Conservation (phyloP, 2,888 invertebrate genomes). For the Tipula vernalis region DNA sequence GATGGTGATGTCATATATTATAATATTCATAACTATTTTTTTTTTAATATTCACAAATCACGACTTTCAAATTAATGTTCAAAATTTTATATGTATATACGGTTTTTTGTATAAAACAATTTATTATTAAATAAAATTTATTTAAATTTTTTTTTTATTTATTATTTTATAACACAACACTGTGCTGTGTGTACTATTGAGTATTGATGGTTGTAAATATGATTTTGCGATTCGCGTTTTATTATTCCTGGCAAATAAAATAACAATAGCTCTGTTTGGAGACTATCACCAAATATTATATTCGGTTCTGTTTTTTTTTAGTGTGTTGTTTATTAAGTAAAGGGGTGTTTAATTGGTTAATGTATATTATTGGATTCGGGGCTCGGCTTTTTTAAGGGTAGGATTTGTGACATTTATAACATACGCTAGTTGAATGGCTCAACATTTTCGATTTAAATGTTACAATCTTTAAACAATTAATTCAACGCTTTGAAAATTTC, state of each 20-base stretch:
- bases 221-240: not conserved
- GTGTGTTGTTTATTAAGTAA: not conserved
- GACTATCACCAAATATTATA: not conserved
- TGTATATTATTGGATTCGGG: not conserved
- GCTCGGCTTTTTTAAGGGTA: not conserved
- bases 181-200: not conserved
- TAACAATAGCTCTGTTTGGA: not conserved
- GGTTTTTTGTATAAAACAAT: not conserved
- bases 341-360: not conserved
- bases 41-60: not conserved
- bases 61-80: not conserved
- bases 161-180: not conserved
- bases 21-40: not conserved
- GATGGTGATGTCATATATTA: constrained; percentile 4
- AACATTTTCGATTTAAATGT: no score
- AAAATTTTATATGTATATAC: not conserved
- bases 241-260: not conserved
- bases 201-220: not conserved
- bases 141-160: not conserved
- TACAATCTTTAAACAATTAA: no score
- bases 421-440: no score
- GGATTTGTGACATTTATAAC: not conserved
- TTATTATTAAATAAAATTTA: not conserved
- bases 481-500: no score
- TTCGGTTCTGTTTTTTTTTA: not conserved